phyloP scores from a whole-genome alignment of 37 sponge, comb jelly and placozoan genomes.

The Eunapius fragilis region DNA sequence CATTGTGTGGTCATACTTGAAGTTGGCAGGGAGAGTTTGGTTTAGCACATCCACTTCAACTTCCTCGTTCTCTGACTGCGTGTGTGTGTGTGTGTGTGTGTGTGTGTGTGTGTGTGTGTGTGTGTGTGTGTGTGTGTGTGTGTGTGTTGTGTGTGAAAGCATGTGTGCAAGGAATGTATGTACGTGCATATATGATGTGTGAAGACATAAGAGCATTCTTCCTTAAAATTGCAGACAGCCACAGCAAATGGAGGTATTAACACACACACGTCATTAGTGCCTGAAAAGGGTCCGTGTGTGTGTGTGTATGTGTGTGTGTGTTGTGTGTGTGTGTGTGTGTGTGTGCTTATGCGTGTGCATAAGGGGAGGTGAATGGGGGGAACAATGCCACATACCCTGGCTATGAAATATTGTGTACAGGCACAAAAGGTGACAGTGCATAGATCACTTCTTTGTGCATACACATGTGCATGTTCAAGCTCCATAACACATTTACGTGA shows the following conservation, averaged over 20 bases:
- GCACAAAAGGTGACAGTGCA: too few relatives aligned
- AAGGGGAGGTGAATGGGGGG: conserved; percentile 19
- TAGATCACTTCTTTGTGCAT: too few relatives aligned
- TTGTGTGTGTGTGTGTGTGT: conserved; percentile 22
- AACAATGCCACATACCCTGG: background rate
- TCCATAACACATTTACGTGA: too few relatives aligned
- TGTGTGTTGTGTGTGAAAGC: background rate
- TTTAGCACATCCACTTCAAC: conserved; percentile 12
- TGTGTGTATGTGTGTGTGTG: conserved; percentile 31
- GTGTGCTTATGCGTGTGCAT: conserved; percentile 28
- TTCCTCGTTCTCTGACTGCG: conserved; percentile 63
- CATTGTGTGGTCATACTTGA: conserved; percentile 18
- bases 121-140: conserved; percentile 4
- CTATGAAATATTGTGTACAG: too few relatives aligned
- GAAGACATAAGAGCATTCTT: too few relatives aligned
- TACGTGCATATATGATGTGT: too few relatives aligned
- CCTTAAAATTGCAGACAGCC: too few relatives aligned
- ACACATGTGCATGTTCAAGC: too few relatives aligned
- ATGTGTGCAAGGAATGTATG: background rate
- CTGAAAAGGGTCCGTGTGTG: conserved; percentile 46
- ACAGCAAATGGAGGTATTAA: too few relatives aligned
- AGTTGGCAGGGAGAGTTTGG: conserved; percentile 74
- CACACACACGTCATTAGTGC: background rate
- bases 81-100: conserved; percentile 25
- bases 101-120: conserved; percentile 28